Percentiles rank a stretch among this genome's conserved stretches.
Evolutionary conservation across 2,797 vertebrate genomes (phyloP).

Genomic region (Decapterus maruadsi): DNA sequence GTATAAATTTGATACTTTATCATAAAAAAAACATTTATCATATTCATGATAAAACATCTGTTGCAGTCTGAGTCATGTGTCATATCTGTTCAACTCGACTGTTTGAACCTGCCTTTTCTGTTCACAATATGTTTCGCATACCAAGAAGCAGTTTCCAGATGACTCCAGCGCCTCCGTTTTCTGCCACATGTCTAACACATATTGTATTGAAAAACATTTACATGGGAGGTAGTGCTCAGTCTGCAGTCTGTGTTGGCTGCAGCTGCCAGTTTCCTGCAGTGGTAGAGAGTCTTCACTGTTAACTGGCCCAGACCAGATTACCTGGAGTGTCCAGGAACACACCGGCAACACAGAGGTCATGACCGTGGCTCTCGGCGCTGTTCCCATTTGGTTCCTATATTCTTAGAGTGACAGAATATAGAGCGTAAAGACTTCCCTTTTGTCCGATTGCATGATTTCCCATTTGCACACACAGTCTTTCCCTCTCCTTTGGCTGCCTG

Average conservation of each 20-base stretch:
- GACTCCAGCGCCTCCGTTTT: neutral
- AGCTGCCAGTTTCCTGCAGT: neutral
- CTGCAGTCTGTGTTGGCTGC: neutral
- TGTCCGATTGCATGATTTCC: constrained; percentile 14
- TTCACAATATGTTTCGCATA: constrained; percentile 4
- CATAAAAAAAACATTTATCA: constrained; percentile 1
- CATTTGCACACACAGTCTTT: constrained; percentile 10
- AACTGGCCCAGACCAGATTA: neutral
- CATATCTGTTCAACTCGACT: neutral
- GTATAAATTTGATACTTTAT: neutral
- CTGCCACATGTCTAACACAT: neutral
- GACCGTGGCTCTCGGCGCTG: neutral
- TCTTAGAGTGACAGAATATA: neutral
- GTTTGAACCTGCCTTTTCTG: neutral
- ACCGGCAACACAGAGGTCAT: no score
- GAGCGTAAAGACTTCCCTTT: neutral
- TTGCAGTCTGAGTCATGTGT: neutral
- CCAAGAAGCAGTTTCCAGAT: neutral
- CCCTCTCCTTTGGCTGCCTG: constrained; percentile 2
- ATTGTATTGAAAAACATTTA: neutral
- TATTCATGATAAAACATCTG: no score
- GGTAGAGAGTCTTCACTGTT: no score
- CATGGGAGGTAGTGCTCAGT: neutral
- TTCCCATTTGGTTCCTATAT: constrained; percentile 5
- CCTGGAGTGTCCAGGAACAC: neutral